Evolutionary conservation across 2,113 vertebrate species (phyloP), one percentile per base, ranked within the genome.

Genomic region (Nansenia antarctica): DNA sequence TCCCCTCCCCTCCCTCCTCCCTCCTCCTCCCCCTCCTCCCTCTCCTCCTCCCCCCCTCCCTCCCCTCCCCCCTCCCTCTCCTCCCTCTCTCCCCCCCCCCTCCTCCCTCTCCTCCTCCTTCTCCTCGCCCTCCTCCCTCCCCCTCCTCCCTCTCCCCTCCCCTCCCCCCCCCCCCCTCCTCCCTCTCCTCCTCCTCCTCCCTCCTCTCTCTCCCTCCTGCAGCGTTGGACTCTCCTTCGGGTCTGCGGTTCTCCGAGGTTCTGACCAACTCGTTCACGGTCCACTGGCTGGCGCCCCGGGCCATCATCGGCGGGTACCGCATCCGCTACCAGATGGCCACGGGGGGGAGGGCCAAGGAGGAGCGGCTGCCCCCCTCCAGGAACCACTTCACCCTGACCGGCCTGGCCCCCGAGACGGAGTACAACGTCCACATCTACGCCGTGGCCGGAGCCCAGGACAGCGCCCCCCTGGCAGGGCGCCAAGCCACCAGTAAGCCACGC

Each of bases 321-420:
- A 91, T 99, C 45, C 93, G 93, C 29, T 92, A 97, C 84, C 91
- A 95, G 55, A 93, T 93, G 0, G 91, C 91, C 42, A 92, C 85
- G 0, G 66, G 85, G 0, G 94, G 86, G 2, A 89, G 94, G 65
- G 70, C 93, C 45, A 97, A 93, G 79, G 96, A 98, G 30, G 97
- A 98, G 7, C 92, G 94, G 0, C 92, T 99, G 68, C 97, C 97
- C 0, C 95, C 96, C 0, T 94, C 96, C 0, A 87, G 96, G 70
- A 98, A 90, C 77, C 94, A 96, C 77, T 95, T 96, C 87, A 96
- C 95, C 12, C 93, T 99, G 67, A 98, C 95, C 0, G 94, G 94
- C 76, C 91, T 99, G 62, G 76, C 42, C 18, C 92, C 96, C 0
- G 96, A 97, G 72, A 95, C 95, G 0, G 94, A 96, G 20, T 99